Evolutionary conservation across 2,797 vertebrate species (phyloP), one percentile per base, ranked within the genome.

Genomic region (Pempheris klunzingeri): DNA sequence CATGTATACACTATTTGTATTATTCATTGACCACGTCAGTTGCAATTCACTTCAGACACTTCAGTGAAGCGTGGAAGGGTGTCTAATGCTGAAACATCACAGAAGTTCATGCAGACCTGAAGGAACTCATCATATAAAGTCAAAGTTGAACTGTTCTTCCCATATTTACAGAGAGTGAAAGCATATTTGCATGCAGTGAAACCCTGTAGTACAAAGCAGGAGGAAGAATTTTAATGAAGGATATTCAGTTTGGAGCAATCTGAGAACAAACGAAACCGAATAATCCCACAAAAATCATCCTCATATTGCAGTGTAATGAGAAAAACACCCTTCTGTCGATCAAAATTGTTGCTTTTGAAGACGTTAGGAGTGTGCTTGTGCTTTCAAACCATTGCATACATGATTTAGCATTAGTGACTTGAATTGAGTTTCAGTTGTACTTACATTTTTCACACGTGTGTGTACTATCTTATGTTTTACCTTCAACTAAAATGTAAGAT

Each of bases 21-120:
- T 90, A 94, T 93, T 92, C 73, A 93, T 84, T 22, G 41, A 2
- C 24, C 30, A 20, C 65, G 87, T 88, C 89, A 70, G 72, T 75
- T 82, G 34, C 53, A 46, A 57, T 90, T 81, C 58, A 17, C 54
- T 55, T 84, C 84, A 84, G 74, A 71, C 69, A 67, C 61, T 39
- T 71, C 66, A 22, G 57, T 54, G 65, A 78, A 62, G 58, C 84
- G 59, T 78, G 41, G 50, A 22, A 52, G 38, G n/a, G 10, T 60
- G 66, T 80, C 81, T 24, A 62, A 59, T 12, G 36, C 10, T 44
- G 1, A 38, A 71, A 54, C 28, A 26, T 63, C 15, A 10, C 64
- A 52, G 39, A 71, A 64, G 76, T 60, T 26, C 49, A 73, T 15
- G 24, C 22, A 67, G 63, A 82, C 58, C 49, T 82, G 54, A 61